Evolutionary conservation across 2,797 vertebrate genomes (phyloP).

Genomic region (Enteromius paludinosus): DNA sequence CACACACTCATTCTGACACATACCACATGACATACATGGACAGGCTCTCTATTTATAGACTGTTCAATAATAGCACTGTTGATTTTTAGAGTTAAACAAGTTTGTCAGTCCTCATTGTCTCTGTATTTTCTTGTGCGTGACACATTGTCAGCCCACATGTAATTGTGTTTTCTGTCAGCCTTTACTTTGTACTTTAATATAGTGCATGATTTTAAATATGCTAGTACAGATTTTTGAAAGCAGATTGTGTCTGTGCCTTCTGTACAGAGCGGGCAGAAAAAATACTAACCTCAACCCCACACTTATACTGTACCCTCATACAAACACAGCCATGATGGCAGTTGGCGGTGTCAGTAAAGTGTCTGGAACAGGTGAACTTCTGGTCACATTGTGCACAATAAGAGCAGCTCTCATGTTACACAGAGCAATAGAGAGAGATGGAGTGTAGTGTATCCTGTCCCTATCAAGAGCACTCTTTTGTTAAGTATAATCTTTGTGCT

Average conservation of each 20-base stretch:
- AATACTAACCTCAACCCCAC: neutral
- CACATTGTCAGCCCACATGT: neutral
- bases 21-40: slow-evolving; percentile 64
- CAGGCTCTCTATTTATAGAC: slow-evolving; percentile 75
- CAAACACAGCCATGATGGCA: neutral
- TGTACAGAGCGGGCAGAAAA: neutral
- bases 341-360: slow-evolving; percentile 24
- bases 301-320: neutral
- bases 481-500: neutral
- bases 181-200: neutral
- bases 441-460: neutral
- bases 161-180: neutral
- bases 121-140: neutral
- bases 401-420: slow-evolving; percentile 33
- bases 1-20: slow-evolving; percentile 46
- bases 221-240: neutral
- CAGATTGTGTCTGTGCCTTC: neutral
- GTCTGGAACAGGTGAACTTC: slow-evolving; percentile 46
- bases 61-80: slow-evolving; percentile 74
- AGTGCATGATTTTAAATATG: neutral
- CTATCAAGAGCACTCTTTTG: slow-evolving; percentile 19
- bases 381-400: slow-evolving; percentile 30
- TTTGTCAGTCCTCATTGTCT: slow-evolving; percentile 39
- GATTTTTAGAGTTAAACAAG: slow-evolving; percentile 63
- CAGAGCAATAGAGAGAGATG: neutral